Percentiles rank a stretch among this genome's conserved stretches.
Conservation (phyloP, 1,140 invertebrate species). For the Drosophila willistoni region DNA sequence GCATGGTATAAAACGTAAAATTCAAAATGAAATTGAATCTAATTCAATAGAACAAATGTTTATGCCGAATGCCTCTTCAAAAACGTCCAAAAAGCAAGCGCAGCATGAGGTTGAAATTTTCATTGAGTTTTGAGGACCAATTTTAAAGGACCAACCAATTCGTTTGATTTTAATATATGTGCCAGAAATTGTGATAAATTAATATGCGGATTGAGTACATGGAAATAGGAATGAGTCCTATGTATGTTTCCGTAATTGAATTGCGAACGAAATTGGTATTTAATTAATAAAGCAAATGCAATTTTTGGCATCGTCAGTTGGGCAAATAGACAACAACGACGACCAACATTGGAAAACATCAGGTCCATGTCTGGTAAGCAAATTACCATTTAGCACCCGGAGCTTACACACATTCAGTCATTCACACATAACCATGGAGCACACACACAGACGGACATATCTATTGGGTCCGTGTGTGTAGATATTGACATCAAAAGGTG, state of each 20-base stretch:
- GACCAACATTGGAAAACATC: slow-evolving; percentile 24
- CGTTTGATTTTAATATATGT: slow-evolving; percentile 1
- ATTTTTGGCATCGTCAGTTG: slow-evolving; percentile 49
- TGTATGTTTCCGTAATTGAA: slow-evolving; percentile 56
- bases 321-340: slow-evolving; percentile 3
- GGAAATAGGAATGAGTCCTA: not conserved
- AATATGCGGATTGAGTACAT: slow-evolving; percentile 17
- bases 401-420: slow-evolving; percentile 18
- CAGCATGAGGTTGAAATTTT: not conserved
- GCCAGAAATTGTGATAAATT: slow-evolving; percentile 37
- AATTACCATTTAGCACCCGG: slow-evolving; percentile 63
- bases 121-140: not conserved
- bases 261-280: slow-evolving; percentile 66
- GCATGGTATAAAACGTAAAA: not conserved
- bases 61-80: not conserved
- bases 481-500: not conserved
- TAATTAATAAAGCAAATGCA: slow-evolving; percentile 78
- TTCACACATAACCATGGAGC: not conserved
- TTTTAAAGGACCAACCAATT: not conserved
- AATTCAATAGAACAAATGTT: not conserved
- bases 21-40: slow-evolving; percentile 25
- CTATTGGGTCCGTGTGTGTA: slow-evolving; percentile 1
- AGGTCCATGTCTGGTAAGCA: slow-evolving; percentile 53
- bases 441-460: not conserved
- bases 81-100: not conserved